Conservation (phyloP, 2,888 invertebrate species). For the Auanema sp. region DNA sequence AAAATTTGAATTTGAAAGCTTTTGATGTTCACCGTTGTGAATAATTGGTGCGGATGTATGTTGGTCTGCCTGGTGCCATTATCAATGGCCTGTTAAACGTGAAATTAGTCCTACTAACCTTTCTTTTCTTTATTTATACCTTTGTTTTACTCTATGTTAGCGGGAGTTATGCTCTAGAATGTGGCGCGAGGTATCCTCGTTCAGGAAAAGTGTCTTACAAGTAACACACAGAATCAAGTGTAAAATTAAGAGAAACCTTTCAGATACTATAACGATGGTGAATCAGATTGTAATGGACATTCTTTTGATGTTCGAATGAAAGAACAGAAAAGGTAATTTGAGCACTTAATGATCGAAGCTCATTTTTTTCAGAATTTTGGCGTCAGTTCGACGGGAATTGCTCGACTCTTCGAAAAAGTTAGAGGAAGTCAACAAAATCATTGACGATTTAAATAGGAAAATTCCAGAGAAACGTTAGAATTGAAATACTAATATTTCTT, state of each 20-base stretch:
- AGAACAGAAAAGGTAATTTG: slow-evolving; percentile 29
- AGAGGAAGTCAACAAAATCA: slow-evolving; percentile 38
- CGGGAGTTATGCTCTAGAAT: slow-evolving; percentile 3
- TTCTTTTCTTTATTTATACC: background rate
- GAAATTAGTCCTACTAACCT: background rate
- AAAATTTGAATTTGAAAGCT: too few species aligned
- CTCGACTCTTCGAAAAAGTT: slow-evolving; percentile 39
- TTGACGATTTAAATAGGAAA: slow-evolving; percentile 42
- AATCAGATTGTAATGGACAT: slow-evolving; percentile 73
- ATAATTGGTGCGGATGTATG: too few species aligned
- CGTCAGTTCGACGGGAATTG: slow-evolving; percentile 43
- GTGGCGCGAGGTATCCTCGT: background rate
- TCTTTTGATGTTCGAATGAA: slow-evolving; percentile 24
- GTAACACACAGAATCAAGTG: background rate
- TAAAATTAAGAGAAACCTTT: background rate
- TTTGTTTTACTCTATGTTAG: slow-evolving; percentile 2
- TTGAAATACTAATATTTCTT: background rate
- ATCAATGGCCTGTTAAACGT: too few species aligned
- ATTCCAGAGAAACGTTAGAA: slow-evolving; percentile 52
- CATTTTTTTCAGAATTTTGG: slow-evolving; percentile 31
- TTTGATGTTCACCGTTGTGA: too few species aligned
- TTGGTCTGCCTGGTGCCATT: too few species aligned
- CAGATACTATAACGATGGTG: slow-evolving; percentile 74
- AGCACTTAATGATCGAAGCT: slow-evolving; percentile 1
- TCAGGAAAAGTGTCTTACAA: slow-evolving; percentile 2